Base-by-base conservation (phyloP, 2,888 invertebrate genomes). In the Myopa tessellatipennis region DNA sequence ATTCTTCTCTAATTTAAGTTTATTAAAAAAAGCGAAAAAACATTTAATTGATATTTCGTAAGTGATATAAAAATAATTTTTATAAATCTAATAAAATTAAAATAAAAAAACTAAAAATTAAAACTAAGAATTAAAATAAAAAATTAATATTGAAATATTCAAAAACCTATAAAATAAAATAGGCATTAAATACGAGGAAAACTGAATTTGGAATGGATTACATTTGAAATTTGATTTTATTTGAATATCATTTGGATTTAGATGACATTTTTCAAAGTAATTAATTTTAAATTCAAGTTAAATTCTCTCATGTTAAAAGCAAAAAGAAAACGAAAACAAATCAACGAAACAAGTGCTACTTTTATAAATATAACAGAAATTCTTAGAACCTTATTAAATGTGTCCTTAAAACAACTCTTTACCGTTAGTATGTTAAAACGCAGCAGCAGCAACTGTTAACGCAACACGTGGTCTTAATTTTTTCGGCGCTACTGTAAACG, bases 331-430 rank as follows among this genome's bases (percentile, higher is more conserved):
- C 34, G 4, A 60, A 14, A 65, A 26, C 61, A 26, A 72, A 16
- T 52, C 36, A 74, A 26, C 61, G 4, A 72, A 16, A 38, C 36
- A 74, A 75, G 65, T 58, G 73, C 52, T 69, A 77, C 72, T 78
- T 78, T 71, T 18, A 18, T 61, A 65, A 4, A 61, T 5, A 7
- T 16, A 12, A 26, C 18, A 74, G 34, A 68, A 58, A 8, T 14
- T n/a, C 50, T 50, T 77, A 63, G 55, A 72, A 61, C 58, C 61
- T 76, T 58, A 76, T 75, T 76, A 80, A 45, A 72, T 79, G 78
- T 79, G 77, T 71, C 82, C 81, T 81, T 81, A 80, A 82, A 80
- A 83, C 81, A 68, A 68, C 78, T 34, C 4, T 45, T 68, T 70
- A 14, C 45, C 45, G 45, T 45, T 45, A 45, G 38, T 38, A 69